Evolutionary conservation across 2,113 vertebrate genomes (phyloP), one percentile per base, ranked within the genome.

Genomic region (Melanostigma gelatinosum): DNA sequence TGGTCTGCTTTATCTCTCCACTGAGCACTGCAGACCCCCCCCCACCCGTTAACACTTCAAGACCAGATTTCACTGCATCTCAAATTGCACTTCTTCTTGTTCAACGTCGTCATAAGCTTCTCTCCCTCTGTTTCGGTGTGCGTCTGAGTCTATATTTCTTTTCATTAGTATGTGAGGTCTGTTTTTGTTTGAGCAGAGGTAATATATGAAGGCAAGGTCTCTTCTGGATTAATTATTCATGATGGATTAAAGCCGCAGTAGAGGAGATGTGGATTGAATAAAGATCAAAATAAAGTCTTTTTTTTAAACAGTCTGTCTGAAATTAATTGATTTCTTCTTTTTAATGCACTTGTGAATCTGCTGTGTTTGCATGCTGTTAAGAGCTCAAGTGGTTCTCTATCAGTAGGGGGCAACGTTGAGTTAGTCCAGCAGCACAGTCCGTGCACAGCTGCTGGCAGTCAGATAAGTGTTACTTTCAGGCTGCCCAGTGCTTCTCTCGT

Each of bases 341-440:
- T 74, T 29, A 57, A 48, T 55, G 34, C 20, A 46, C 46, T n/a
- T 3, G 1, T 64, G 13, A 40, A 24, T 46, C 7, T 18, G 29
- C 15, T 3, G 13, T 64, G 27, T 71, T 75, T 72, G 40, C 15
- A 38, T 54, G 73, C 34, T 4, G 42, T 52, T 10, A 29, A 34
- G 18, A 44, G 32, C 15, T 34, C 4, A 38, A 66, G 36, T 11
- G 6, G 13, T 27, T 16, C 6, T 73, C 27, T 3, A 18, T 38
- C 90, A 82, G 70, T 72, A 91, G 93, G 90, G 84, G 93, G 89
- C 90, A 90, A 69, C 85, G 58, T 91, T 87, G 80, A 92, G 91
- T 88, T 70, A 6, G 52, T 13, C 2, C 58, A 50, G 77, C 72
- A 9, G 57, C 8, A 7, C 60, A 57, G 69, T 13, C 1, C 8